A percentile compares a stretch with the other conserved stretches of the same genome.
Evolutionary conservation across 2,888 invertebrate species (phyloP).

Genomic region (Drosophila phalerata): DNA sequence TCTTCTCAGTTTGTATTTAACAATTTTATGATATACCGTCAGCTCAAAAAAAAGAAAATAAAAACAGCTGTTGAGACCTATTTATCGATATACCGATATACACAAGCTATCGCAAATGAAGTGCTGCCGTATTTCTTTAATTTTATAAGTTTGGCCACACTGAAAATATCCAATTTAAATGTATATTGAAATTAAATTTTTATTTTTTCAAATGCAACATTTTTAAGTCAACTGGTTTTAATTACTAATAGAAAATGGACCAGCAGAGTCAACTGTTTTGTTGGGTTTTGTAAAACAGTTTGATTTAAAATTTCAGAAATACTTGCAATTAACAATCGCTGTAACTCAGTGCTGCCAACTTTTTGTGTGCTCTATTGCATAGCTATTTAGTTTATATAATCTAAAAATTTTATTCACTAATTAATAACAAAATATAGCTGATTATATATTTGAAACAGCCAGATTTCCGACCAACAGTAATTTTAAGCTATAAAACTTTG

Average conservation of each 20-base stretch:
- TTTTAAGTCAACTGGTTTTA: background rate
- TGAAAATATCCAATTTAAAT: background rate
- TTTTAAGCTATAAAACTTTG: too few species aligned
- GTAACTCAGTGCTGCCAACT: too few species aligned
- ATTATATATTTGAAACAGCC: too few species aligned
- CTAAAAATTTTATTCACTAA: too few species aligned
- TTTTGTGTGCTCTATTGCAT: too few species aligned
- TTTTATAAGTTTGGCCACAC: background rate
- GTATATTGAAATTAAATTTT: background rate
- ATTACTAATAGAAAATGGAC: too few species aligned
- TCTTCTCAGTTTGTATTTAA: constrained; percentile 68
- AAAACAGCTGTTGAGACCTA: constrained; percentile 9
- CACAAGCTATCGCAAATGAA: background rate
- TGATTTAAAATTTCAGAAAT: background rate
- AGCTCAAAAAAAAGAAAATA: constrained; percentile 17
- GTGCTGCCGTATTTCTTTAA: background rate
- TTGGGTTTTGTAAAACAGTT: background rate
- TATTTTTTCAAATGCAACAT: background rate
- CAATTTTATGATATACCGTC: constrained; percentile 20
- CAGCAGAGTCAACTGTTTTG: background rate
- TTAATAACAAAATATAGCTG: too few species aligned
- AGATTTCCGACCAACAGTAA: too few species aligned
- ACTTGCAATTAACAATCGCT: background rate
- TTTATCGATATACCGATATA: background rate
- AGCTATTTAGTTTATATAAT: too few species aligned